Evolutionary conservation across 2,797 vertebrate species (phyloP), one percentile per base, ranked within the genome.

Genomic region (Pseudomugil tenellus): DNA sequence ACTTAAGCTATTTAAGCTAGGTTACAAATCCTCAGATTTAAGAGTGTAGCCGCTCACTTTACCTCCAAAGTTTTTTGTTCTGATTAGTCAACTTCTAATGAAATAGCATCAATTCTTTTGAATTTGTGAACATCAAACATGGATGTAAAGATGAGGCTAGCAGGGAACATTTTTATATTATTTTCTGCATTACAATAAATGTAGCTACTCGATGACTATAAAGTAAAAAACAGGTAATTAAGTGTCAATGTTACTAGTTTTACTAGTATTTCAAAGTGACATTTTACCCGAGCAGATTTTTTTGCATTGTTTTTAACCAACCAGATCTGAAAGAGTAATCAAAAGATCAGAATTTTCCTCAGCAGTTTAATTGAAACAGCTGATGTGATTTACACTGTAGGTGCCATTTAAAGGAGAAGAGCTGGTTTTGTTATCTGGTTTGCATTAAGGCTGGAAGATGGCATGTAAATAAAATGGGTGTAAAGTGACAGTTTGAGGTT

Each of bases 321-420:
- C 63, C 61, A 19, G 12, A 62, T 31, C 5, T 65, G 4, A 41
- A 37, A 7, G 34, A 4, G 39, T 23, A 19, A 25, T 41, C 46
- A 82, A 60, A 63, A 78, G 51, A 72, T 63, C 7, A 23, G 26
- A 29, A 61, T 59, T 23, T 17, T 57, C 28, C n/a, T 26, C 0
- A 39, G 9, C 16, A 35, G 6, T 39, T 54, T 21, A 16, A 37
- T n/a, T 28, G 23, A 21, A 66, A 72, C 21, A 46, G n/a, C 26
- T 26, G 19, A 72, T 29, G 51, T 3, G 2, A 25, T 14, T 32
- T 53, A 49, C 13, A 43, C 39, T 69, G 3, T 11, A 64, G 76
- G 78, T 81, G 71, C 77, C 77, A 69, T 58, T 46, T 49, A 11
- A 63, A 68, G 8, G 54, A 75, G 49, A 31, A 37, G 4, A 54